Base-by-base conservation (phyloP, 2,797 vertebrate species). In the Acanthopagrus latus region DNA sequence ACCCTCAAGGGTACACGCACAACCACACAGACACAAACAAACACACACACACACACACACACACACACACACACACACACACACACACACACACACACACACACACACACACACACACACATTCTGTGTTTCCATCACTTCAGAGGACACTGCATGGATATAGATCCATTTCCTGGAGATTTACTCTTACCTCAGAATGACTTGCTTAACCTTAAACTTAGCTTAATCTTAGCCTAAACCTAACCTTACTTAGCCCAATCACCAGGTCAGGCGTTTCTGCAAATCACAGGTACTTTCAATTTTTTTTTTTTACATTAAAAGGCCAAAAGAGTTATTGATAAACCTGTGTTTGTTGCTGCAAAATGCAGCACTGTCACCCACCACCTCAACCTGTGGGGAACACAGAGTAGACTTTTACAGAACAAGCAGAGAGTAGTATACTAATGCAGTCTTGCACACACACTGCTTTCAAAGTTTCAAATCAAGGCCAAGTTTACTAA, bases 11-110 rank as follows among this genome's bases (percentile, higher is more conserved):
- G 20, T 57, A 54, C 7, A 5, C 14, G 4, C 18, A 4, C 27
- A 16, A 54, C 52, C 52, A 29, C 58, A 48, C 18, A 70, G 33
- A 51, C 43, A 29, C 44, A 38, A n/a, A 21, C 23, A 20, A 51
- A 43, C 58, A 73, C n/a, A 67, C 67, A 43, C 29, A 54, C 44
- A 44, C 27, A 52, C 23, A 66, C 25, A 14, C 21, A 13, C 63
- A 59, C 59, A 58, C 27, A 70, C 18, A 21, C 33, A n/a, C 6
- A 14, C 10, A 64, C 7, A n/a, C 69, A 51, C 23, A 29, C 23
- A 29, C 23, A 27, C 29, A n/a, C 4, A 58, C 38, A 17, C 21
- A 13, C 63, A 59, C 59, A 58, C 27, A 70, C 18, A 21, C 33
- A n/a, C 6, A 14, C 10, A 64, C 7, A n/a, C 69, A 51, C 23